Base-by-base conservation (phyloP, 2,113 vertebrate species). In the Nipponia nippon region DNA sequence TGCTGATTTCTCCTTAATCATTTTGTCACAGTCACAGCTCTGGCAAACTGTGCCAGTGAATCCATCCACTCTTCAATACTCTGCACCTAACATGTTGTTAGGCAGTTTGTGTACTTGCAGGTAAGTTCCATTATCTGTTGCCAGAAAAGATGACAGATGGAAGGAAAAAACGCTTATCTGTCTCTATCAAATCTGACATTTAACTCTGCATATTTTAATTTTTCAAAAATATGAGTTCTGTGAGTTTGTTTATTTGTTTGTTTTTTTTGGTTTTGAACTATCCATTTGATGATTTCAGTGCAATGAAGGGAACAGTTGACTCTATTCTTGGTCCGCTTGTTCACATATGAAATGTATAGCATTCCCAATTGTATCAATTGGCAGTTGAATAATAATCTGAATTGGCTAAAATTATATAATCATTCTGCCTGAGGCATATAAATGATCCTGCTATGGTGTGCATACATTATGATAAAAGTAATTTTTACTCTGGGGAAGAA, bases 301-400 rank as follows among this genome's bases (percentile, higher is more conserved):
- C 11, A 79, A 44, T 27, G 22, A 87, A 59, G 49, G 32, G 44
- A 87, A 62, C 0, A 27, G 56, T 7, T 84, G 21, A 26, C 17
- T 52, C 25, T 67, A 36, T 62, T 71, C 36, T 93, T 89, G 12
- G 25, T 52, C 49, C 26, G 46, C 40, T 75, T 91, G 76, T 80
- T 65, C 20, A 3, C 14, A 27, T 66, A 87, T 55, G 22, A 94
- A 94, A 91, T 77, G 63, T 85, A 40, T 50, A 89, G 46, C 29
- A 62, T 80, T 91, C 29, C 36, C 42, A 91, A 40, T 80, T 94
- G 72, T 94, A 89, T 73, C 56, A 87, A 85, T 90, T 97, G 90
- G 53, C 80, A 82, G 77, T 91, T 97, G 55, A 95, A 95, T 97
- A 97, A 93, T 93, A 89, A 90, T 84, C 25, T 93, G 61, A 93